phyloP scores from a whole-genome alignment of 1,140 invertebrate genomes.

The Conus betulinus region DNA sequence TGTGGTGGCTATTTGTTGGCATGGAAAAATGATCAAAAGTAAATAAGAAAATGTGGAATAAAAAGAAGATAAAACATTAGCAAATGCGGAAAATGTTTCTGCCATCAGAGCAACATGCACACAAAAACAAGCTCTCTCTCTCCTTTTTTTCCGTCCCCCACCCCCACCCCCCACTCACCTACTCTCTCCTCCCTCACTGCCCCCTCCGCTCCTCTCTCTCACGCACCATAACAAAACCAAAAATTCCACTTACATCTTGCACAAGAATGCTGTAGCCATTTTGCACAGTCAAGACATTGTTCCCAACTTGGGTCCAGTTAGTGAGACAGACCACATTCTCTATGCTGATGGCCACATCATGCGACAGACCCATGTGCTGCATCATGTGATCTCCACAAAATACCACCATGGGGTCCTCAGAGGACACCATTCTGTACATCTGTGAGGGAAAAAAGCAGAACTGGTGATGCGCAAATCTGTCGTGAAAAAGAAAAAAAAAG shows the following conservation, averaged over 20 bases:
- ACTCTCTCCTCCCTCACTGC: no score
- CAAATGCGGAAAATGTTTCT: no score
- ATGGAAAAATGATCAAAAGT: no score
- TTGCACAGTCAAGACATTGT: conserved; percentile 13
- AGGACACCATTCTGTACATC: conserved; percentile 32
- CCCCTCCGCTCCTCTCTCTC: neutral
- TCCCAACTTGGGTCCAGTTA: conserved; percentile 44
- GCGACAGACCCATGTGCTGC: conserved; percentile 47
- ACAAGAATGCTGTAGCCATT: neutral
- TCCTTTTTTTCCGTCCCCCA: no score
- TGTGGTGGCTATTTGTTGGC: no score
- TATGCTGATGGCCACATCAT: conserved; percentile 47
- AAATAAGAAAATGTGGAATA: no score
- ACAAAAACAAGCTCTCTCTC: neutral
- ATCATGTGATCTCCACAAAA: conserved; percentile 52
- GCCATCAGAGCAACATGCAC: no score
- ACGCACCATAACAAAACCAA: no score
- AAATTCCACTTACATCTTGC: conserved; percentile 18
- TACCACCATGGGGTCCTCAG: conserved; percentile 29
- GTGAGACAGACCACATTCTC: conserved; percentile 50
- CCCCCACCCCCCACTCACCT: no score
- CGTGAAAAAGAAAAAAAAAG: no score
- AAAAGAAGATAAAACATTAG: no score
- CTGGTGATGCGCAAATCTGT: neutral
- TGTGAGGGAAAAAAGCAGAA: neutral